Percentiles rank a stretch among this genome's conserved stretches.
These are phyloP conservation scores for Lasiurus cinereus DNA, from an alignment of 2,113 vertebrate species.

Conservation along the genomic window DNA sequence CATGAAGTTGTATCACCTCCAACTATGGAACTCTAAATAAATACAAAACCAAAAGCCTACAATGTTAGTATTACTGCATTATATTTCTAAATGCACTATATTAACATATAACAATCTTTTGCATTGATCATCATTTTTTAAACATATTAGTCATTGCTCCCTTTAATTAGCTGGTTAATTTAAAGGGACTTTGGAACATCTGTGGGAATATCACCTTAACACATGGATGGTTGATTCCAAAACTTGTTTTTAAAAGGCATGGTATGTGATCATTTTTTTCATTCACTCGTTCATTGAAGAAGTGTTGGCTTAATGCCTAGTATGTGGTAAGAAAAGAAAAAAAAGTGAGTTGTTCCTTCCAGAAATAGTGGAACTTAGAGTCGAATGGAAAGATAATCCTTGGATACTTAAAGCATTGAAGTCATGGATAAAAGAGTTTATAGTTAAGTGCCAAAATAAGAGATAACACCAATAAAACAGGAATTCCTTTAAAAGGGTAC, in stretches of 20 bases:
- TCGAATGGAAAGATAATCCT: neutral
- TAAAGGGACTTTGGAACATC: conserved; percentile 53
- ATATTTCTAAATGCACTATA: neutral
- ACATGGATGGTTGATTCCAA: conserved; percentile 37
- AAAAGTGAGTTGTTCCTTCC: neutral
- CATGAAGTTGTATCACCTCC: neutral
- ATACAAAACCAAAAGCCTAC: neutral
- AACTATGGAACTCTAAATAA: neutral
- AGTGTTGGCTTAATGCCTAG: conserved; percentile 35
- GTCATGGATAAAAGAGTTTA: neutral
- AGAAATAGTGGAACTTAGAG: neutral
- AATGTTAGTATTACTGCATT: neutral
- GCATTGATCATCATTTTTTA: conserved; percentile 27
- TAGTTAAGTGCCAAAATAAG: neutral
- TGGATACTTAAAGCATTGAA: neutral
- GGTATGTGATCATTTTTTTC: neutral
- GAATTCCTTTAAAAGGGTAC: neutral
- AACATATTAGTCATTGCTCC: conserved; percentile 18
- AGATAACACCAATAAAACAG: neutral
- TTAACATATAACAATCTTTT: neutral
- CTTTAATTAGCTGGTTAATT: conserved; percentile 65
- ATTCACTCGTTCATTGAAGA: conserved; percentile 32
- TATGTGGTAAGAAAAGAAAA: conserved; percentile 26
- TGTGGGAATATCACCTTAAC: conserved; percentile 59
- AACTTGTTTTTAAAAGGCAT: conserved; percentile 34